phyloP scores from a whole-genome alignment of 2,113 vertebrate genomes.

The Rhinogobius similis region DNA sequence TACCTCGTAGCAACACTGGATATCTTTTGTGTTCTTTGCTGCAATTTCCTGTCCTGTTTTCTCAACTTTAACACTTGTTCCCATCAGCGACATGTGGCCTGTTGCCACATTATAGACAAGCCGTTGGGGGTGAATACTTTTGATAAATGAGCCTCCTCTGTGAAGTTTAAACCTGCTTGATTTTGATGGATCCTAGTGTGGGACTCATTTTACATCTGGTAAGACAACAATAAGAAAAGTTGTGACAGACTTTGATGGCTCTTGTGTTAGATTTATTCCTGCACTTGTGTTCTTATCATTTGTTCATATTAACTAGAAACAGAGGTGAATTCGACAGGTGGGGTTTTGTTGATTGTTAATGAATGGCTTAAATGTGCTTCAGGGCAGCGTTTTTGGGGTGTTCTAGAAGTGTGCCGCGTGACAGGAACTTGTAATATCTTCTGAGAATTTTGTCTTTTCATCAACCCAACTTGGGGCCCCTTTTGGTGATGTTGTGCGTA shows the following conservation, averaged over 20 bases:
- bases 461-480: constrained; percentile 35
- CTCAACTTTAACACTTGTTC: constrained; percentile 70
- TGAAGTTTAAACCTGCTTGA: constrained; percentile 15
- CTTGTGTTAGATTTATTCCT: constrained; percentile 13
- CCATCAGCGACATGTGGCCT: constrained; percentile 70
- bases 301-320: constrained; percentile 4
- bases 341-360: constrained; percentile 5
- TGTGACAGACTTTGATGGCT: not conserved
- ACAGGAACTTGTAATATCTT: constrained; percentile 52
- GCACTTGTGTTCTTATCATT: constrained; percentile 5
- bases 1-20: constrained; percentile 4
- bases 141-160: constrained; percentile 31
- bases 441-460: constrained; percentile 41
- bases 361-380: not conserved
- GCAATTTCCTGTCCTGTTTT: constrained; percentile 81
- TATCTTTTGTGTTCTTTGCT: constrained; percentile 44
- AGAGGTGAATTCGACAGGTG: constrained; percentile 14
- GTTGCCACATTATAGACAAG: constrained; percentile 68
- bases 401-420: constrained; percentile 18
- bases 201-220: constrained; percentile 12
- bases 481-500: constrained; percentile 24
- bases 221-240: not conserved
- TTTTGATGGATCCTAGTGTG: constrained; percentile 7
- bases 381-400: not conserved
- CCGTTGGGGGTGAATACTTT: constrained; percentile 25